Evolutionary conservation across 2,113 vertebrate species (phyloP).

Genomic region (Hydrochoerus hydrochaeris): DNA sequence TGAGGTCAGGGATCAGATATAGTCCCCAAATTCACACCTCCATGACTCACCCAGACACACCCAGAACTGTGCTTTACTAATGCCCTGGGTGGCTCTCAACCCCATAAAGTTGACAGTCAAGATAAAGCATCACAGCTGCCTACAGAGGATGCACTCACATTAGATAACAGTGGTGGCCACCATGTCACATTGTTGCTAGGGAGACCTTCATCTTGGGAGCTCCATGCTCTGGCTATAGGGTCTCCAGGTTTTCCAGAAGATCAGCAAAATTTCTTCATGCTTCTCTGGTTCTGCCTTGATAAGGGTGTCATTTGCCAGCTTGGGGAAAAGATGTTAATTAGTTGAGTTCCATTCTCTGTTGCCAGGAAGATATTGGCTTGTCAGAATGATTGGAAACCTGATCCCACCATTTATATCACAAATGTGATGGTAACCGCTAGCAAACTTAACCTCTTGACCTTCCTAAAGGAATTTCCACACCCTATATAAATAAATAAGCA

Average conservation of each 20-base stretch:
- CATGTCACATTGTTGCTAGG: not conserved
- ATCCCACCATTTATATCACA: not conserved
- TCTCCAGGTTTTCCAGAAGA: not conserved
- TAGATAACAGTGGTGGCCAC: not conserved
- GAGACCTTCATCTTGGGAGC: not conserved
- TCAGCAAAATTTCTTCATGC: not conserved
- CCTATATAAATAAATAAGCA: not conserved
- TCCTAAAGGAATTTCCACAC: not conserved
- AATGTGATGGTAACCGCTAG: not conserved
- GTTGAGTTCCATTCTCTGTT: not conserved
- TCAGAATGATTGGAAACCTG: not conserved
- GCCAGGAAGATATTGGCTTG: not conserved
- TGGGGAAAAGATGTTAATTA: conserved; percentile 31
- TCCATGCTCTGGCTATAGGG: not conserved
- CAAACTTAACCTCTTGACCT: not conserved
- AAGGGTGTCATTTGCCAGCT: not conserved
- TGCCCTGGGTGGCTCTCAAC: not conserved
- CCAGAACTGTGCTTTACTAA: not conserved
- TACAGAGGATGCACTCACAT: fast-evolving
- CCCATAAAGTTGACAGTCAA: not conserved
- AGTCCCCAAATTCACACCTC: not conserved
- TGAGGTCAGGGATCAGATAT: not conserved
- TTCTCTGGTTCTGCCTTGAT: not conserved
- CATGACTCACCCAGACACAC: not conserved
- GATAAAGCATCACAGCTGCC: not conserved